These are phyloP conservation scores for Dryobotodes eremita DNA, from an alignment of 2,888 invertebrate species.

Conservation along the genomic window DNA sequence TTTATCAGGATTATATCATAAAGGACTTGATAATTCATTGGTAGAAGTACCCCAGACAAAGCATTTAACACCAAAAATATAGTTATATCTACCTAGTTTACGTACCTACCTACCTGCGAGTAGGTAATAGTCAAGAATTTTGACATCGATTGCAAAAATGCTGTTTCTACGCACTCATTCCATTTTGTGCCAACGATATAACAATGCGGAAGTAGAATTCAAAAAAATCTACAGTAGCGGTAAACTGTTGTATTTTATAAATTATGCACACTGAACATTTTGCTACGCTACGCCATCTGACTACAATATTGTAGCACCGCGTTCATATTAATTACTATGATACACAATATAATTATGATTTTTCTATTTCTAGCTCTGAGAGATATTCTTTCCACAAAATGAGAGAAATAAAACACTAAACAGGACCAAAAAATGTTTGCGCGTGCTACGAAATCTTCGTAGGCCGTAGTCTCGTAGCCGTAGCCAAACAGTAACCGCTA, in stretches of 20 bases:
- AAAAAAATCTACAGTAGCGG: constrained; percentile 39
- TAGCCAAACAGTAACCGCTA: constrained; percentile 32
- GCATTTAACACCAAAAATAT: background rate
- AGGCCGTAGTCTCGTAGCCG: constrained; percentile 65
- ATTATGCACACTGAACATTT: constrained; percentile 26
- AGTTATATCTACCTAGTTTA: background rate
- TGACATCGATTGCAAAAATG: constrained; percentile 39
- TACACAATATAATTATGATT: background rate
- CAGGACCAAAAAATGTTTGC: background rate
- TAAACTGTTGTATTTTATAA: constrained; percentile 41
- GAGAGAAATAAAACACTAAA: background rate
- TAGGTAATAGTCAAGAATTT: constrained; percentile 23
- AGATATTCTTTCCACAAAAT: background rate
- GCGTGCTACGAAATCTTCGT: constrained; percentile 35
- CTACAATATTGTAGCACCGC: constrained; percentile 7
- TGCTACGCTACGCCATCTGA: constrained; percentile 17
- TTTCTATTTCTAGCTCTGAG: background rate
- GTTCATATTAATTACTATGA: background rate
- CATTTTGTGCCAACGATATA: constrained; percentile 26
- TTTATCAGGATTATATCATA: background rate
- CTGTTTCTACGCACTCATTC: constrained; percentile 41
- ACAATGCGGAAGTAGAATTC: constrained; percentile 40
- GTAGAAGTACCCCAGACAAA: background rate
- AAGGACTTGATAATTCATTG: background rate
- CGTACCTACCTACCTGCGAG: background rate